Percentiles rank a stretch among this genome's conserved stretches.
Evolutionary conservation across 2,113 vertebrate species (phyloP).

Genomic region (Megaceryle maxima): DNA sequence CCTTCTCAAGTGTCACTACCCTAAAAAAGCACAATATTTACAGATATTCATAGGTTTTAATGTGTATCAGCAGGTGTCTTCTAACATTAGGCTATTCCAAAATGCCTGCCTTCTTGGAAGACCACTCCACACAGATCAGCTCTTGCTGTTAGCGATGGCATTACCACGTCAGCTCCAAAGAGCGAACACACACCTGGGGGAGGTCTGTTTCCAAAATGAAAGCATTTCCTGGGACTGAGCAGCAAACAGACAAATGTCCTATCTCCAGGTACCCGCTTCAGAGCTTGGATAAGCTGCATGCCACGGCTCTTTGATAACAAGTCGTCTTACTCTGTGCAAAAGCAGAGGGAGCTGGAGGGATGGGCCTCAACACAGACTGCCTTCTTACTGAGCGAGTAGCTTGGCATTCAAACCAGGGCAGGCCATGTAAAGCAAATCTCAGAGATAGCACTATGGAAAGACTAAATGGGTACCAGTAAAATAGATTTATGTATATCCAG

Average conservation of each 20-base stretch:
- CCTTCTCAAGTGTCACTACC: not conserved
- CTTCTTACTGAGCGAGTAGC: not conserved
- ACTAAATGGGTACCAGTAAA: not conserved
- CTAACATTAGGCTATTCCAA: not conserved
- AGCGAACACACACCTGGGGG: not conserved
- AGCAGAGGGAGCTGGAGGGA: not conserved
- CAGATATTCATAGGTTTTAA: not conserved
- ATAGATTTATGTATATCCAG: not conserved
- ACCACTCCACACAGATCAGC: accelerated
- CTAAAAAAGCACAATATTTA: not conserved
- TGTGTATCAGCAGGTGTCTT: not conserved
- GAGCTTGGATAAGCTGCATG: not conserved
- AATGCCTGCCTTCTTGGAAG: not conserved
- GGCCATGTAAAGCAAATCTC: not conserved
- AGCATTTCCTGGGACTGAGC: accelerated
- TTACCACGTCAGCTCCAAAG: not conserved
- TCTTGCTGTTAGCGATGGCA: not conserved
- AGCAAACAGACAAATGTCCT: not conserved
- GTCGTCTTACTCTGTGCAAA: not conserved
- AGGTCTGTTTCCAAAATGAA: not conserved
- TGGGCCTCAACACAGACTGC: accelerated
- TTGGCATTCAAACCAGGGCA: not conserved
- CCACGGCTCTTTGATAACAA: not conserved
- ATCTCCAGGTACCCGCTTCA: not conserved
- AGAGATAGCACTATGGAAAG: not conserved